Conservation (phyloP, 1,140 invertebrate genomes). For the Drosophila dunni region DNA sequence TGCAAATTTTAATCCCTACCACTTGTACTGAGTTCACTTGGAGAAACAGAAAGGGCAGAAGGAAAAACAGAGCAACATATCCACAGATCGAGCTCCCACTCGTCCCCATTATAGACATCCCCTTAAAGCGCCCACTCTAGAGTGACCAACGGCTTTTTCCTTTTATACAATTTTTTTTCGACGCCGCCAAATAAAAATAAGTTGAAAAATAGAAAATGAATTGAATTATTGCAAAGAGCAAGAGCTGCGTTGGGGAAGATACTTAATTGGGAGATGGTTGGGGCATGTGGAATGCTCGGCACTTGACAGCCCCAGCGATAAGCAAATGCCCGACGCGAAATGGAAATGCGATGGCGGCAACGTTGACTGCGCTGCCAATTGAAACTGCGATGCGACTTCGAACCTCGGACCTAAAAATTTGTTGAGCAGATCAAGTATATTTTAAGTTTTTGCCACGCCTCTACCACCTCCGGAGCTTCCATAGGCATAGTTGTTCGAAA, state of each 20-base stretch:
- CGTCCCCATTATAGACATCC: slow-evolving; percentile 8
- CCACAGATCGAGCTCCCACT: background rate
- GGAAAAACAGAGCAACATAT: background rate
- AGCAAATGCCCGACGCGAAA: slow-evolving; percentile 75
- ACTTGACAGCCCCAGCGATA: slow-evolving; percentile 79
- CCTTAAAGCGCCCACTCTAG: background rate
- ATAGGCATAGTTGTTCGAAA: too few species aligned
- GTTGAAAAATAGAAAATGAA: slow-evolving; percentile 82
- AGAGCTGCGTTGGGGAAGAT: slow-evolving; percentile 30
- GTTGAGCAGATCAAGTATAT: too few species aligned
- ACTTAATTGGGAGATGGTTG: background rate
- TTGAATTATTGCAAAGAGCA: slow-evolving; percentile 81
- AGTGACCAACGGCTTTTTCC: slow-evolving; percentile 60
- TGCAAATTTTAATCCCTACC: slow-evolving; percentile 40
- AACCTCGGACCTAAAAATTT: too few species aligned
- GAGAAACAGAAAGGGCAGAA: background rate
- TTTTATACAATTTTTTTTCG: slow-evolving; percentile 41
- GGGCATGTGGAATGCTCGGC: slow-evolving; percentile 50
- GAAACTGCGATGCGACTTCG: slow-evolving; percentile 45
- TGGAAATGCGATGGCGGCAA: slow-evolving; percentile 43
- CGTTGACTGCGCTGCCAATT: slow-evolving; percentile 38
- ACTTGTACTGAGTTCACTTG: slow-evolving; percentile 12
- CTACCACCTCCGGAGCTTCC: too few species aligned
- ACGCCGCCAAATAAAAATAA: slow-evolving; percentile 76
- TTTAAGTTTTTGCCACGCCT: too few species aligned